Evolutionary conservation across 2,113 vertebrate species (phyloP).

Genomic region (Sinocyclocheilus rhinocerous): DNA sequence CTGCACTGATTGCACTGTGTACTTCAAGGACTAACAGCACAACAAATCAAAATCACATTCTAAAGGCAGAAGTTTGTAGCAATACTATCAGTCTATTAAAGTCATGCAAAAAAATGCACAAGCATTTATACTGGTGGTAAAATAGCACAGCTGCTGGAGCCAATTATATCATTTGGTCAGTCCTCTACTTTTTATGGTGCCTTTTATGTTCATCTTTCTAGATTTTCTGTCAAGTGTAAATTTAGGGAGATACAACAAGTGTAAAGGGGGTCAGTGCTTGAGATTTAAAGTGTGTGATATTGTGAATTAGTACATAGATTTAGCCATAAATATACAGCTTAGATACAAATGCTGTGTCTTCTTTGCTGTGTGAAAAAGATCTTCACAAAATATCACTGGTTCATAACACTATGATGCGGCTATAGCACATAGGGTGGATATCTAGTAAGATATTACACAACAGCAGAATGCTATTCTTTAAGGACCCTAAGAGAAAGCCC

Average conservation of each 20-base stretch:
- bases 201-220: background rate
- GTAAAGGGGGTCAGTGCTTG: background rate
- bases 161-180: background rate
- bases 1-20: background rate
- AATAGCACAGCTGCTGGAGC: background rate
- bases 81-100: background rate
- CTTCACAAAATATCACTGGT: background rate
- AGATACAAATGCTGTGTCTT: background rate
- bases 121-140: background rate
- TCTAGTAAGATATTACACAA: too few species aligned
- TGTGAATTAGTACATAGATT: background rate
- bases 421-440: too few species aligned
- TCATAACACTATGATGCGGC: background rate
- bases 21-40: slow-evolving; percentile 26
- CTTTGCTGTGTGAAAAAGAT: background rate
- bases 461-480: too few species aligned
- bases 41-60: background rate
- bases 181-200: background rate
- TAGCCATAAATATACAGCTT: background rate
- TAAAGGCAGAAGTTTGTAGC: background rate
- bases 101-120: background rate
- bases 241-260: background rate
- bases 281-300: background rate
- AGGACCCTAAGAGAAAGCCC: background rate
- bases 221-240: background rate